Evolutionary conservation across 2,797 vertebrate species (phyloP).

Genomic region (Neostethus bicornis): DNA sequence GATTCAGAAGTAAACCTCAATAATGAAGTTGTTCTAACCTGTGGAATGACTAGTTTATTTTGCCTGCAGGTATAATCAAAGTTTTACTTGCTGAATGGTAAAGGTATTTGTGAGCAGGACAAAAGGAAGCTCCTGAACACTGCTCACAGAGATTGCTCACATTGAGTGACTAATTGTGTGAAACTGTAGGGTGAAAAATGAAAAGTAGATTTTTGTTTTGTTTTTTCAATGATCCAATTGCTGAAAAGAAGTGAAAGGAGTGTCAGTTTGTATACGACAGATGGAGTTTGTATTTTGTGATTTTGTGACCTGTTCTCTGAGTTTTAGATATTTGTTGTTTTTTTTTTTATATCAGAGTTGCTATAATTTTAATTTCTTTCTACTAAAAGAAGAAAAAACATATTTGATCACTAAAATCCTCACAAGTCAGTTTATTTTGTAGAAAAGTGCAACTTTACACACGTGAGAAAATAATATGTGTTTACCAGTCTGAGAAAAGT

Average conservation of each 20-base stretch:
- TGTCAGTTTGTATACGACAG: too few relatives aligned
- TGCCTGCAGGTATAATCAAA: neutral
- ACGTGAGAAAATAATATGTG: slow-evolving; percentile 9
- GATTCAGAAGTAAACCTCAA: neutral
- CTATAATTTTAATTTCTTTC: too few relatives aligned
- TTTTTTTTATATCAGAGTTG: neutral
- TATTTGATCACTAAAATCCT: neutral
- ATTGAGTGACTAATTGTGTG: neutral
- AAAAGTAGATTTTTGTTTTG: neutral
- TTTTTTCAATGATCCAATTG: too few relatives aligned
- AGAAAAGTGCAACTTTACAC: neutral
- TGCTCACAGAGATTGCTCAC: too few relatives aligned
- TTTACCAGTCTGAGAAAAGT: slow-evolving; percentile 33
- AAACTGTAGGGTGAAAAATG: too few relatives aligned
- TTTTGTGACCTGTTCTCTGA: too few relatives aligned
- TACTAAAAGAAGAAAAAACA: neutral
- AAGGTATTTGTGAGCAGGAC: neutral
- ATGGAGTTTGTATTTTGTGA: too few relatives aligned
- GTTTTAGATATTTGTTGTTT: neutral
- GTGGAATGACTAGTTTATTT: slow-evolving; percentile 17
- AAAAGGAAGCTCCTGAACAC: neutral
- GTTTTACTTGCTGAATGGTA: slow-evolving; percentile 6
- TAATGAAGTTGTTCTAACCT: slow-evolving; percentile 13
- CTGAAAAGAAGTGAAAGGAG: too few relatives aligned
- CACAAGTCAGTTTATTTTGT: neutral